Evolutionary conservation across 2,113 vertebrate genomes (phyloP).

Genomic region (Chaetodon trifascialis): DNA sequence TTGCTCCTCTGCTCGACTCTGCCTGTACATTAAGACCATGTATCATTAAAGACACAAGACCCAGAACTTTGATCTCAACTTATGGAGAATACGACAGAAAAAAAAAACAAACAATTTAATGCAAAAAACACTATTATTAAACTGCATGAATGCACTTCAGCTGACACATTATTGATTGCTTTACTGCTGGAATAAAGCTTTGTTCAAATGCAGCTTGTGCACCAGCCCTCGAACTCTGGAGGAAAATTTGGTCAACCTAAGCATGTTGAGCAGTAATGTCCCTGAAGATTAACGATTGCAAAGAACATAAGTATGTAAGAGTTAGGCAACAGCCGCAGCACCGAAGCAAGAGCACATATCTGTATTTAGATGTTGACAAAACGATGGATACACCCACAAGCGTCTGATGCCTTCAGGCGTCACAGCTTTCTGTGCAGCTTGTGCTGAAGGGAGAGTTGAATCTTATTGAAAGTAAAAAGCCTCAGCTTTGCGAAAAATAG

Average conservation of each 20-base stretch:
- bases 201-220: conserved; percentile 17
- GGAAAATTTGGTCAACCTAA: conserved; percentile 1
- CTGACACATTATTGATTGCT: conserved; percentile 44
- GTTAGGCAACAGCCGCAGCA: conserved; percentile 13
- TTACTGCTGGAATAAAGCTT: conserved; percentile 17
- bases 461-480: conserved; percentile 48
- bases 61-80: conserved; percentile 39
- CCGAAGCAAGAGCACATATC: conserved; percentile 12
- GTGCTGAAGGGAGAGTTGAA: conserved; percentile 13
- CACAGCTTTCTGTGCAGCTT: conserved; percentile 16
- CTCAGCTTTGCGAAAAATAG: conserved; percentile 28
- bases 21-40: conserved; percentile 41
- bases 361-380: conserved; percentile 31
- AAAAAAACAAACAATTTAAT: conserved; percentile 22
- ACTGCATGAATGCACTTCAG: conserved; percentile 17
- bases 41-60: conserved; percentile 54
- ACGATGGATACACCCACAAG: conserved; percentile 21
- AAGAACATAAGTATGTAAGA: background rate
- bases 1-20: conserved; percentile 47
- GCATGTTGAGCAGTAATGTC: conserved; percentile 6
- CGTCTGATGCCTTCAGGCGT: conserved; percentile 39
- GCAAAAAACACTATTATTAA: conserved; percentile 24
- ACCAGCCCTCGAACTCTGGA: background rate
- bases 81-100: conserved; percentile 6
- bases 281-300: conserved; percentile 28